Conservation (phyloP, 2,113 vertebrate species). For the Meleagris gallopavo region DNA sequence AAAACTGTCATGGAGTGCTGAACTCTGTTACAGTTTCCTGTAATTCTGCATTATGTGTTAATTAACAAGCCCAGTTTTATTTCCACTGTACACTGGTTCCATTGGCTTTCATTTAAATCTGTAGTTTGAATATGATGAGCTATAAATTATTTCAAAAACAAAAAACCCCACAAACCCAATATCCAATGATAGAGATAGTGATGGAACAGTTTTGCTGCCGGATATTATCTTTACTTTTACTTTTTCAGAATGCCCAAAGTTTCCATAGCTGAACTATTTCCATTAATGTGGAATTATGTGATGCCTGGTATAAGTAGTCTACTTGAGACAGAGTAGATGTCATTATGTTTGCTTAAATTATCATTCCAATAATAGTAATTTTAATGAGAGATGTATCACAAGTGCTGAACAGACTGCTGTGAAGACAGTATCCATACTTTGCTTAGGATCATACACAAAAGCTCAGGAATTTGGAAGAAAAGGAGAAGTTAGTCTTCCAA, state of each 20-base stretch:
- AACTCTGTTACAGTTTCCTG: background rate
- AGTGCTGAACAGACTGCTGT: background rate
- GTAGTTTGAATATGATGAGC: background rate
- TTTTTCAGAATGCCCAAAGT: background rate
- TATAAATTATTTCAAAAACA: background rate
- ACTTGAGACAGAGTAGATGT: background rate
- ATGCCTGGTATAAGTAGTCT: background rate
- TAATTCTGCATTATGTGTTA: background rate
- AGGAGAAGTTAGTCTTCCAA: background rate
- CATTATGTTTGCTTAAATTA: background rate
- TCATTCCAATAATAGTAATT: background rate
- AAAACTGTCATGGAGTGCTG: accelerated
- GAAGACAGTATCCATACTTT: background rate
- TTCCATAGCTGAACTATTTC: background rate
- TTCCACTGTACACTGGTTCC: background rate
- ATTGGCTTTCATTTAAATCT: background rate
- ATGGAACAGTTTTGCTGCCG: background rate
- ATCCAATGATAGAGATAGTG: background rate
- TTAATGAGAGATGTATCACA: background rate
- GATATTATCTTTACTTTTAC: background rate
- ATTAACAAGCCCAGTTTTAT: background rate
- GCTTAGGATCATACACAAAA: background rate
- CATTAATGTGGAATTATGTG: background rate
- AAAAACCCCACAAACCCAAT: background rate
- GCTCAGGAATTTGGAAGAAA: background rate